Evolutionary conservation across 2,113 vertebrate species (phyloP).

Genomic region (Sander lucioperca): DNA sequence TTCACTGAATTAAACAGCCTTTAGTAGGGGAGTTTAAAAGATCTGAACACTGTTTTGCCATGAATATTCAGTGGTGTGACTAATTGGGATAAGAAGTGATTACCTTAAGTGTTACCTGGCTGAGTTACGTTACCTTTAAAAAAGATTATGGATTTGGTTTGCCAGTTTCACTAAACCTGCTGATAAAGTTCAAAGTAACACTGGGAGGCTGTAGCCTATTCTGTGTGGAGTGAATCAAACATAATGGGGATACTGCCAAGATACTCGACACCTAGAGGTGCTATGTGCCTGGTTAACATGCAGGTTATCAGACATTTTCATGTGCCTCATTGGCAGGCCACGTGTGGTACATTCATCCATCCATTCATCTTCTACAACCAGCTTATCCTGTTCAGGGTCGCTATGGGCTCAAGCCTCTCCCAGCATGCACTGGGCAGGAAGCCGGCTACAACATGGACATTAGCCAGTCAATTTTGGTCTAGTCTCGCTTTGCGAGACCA

Average conservation of each 20-base stretch:
- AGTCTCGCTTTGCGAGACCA: too few relatives aligned
- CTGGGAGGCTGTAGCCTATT: slow-evolving; percentile 21
- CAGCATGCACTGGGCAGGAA: slow-evolving; percentile 30
- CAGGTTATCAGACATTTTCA: slow-evolving; percentile 23
- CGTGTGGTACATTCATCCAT: slow-evolving; percentile 25
- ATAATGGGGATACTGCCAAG: slow-evolving; percentile 26
- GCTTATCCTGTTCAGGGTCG: slow-evolving; percentile 8
- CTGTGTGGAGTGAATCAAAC: slow-evolving; percentile 29
- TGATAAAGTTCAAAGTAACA: slow-evolving; percentile 59
- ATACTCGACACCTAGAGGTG: slow-evolving; percentile 5
- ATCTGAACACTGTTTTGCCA: slow-evolving; percentile 39
- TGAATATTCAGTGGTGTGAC: slow-evolving; percentile 69
- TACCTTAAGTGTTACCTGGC: slow-evolving; percentile 54
- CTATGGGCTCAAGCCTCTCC: slow-evolving; percentile 1
- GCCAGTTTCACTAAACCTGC: slow-evolving; percentile 48
- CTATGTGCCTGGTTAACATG: slow-evolving; percentile 15
- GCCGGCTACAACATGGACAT: slow-evolving; percentile 1
- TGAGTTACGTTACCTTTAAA: slow-evolving; percentile 51
- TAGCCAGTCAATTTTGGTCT: not conserved
- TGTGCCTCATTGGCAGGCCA: slow-evolving; percentile 38
- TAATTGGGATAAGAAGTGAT: slow-evolving; percentile 70
- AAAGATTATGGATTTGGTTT: slow-evolving; percentile 62
- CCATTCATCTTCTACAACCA: slow-evolving; percentile 2
- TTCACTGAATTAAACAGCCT: slow-evolving; percentile 73
- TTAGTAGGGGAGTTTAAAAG: slow-evolving; percentile 60